Evolutionary conservation across 2,797 vertebrate species (phyloP), one percentile per base, ranked within the genome.

Genomic region (Macrochelys suwanniensis): DNA sequence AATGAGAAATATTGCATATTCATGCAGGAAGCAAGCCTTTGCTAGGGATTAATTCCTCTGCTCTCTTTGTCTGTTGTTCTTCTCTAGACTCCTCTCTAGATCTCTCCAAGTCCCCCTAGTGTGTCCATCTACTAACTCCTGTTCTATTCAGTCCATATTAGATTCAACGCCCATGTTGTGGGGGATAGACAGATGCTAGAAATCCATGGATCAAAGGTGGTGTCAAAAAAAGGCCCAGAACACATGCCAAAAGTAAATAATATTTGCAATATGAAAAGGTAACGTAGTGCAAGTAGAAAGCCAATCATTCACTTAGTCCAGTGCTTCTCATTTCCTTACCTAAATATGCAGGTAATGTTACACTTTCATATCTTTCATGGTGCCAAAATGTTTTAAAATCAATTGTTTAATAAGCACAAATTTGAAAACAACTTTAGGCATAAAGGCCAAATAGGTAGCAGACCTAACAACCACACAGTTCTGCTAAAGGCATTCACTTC

Each of bases 331-430:
- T 89, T 91, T 57, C 59, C 68, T 87, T 6, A 0, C 87, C 80
- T 82, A 84, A 91, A 88, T 65, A 47, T 78, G 80, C 83, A 53
- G 4, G 84, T 89, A 94, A 91, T 23, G 94, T 96, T 96, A 96
- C 82, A 87, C 93, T 96, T 95, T 84, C 33, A 84, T 74, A 85
- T 96, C 85, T 93, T 91, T 83, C 88, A 88, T 68, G 54, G 96
- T 80, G 88, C 68, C 94, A 76, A 95, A 97, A 37, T 94, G 87
- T 90, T 96, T 94, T 95, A 96, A 96, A 97, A 93, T 92, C 92
- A 85, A 95, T 93, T 68, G 19, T 68, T 68, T 68, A 68, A 68
- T 68, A 68, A 37, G 45, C 6, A 57, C 21, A 61, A 31, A 68
- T 51, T 13, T 74, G 47, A 11, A 87, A 78, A 80, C 7, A 0